Evolutionary conservation across 2,888 invertebrate species (phyloP).

Genomic region (Neoaliturus tenellus): DNA sequence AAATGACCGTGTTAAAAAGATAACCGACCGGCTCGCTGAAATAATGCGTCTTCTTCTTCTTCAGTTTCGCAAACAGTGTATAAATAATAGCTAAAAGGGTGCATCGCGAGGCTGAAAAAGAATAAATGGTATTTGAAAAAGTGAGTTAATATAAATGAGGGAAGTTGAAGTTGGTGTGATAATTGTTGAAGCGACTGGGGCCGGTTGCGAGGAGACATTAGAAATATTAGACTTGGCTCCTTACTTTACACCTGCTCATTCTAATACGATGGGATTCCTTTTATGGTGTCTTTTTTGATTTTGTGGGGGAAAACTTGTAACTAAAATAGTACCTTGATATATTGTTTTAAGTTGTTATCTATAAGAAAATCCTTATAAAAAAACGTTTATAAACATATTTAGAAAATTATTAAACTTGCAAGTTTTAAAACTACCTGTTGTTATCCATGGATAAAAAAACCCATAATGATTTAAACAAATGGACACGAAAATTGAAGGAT

Average conservation of each 20-base stretch:
- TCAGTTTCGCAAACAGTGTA: constrained; percentile 59
- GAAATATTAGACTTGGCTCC: not conserved
- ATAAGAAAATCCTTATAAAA: no score
- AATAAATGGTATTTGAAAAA: constrained; percentile 56
- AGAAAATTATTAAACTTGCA: no score
- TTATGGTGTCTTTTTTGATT: no score
- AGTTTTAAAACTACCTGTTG: no score
- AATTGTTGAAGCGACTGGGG: constrained; percentile 41
- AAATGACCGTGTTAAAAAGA: constrained; percentile 66
- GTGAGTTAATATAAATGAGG: constrained; percentile 58
- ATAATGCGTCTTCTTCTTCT: constrained; percentile 65
- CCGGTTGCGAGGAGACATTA: constrained; percentile 3
- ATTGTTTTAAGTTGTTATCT: no score
- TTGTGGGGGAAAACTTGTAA: no score
- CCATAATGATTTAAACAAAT: no score
- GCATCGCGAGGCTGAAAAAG: constrained; percentile 52
- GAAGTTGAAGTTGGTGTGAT: constrained; percentile 60
- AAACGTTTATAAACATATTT: no score
- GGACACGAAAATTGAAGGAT: no score
- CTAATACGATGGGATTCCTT: not conserved
- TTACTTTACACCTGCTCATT: not conserved
- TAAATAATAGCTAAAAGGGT: constrained; percentile 59
- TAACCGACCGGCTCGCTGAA: constrained; percentile 65
- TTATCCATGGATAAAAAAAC: no score
- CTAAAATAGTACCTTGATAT: no score